Evolutionary conservation across 2,888 invertebrate species (phyloP), one percentile per base, ranked within the genome.

Genomic region (Melitaea athalia): DNA sequence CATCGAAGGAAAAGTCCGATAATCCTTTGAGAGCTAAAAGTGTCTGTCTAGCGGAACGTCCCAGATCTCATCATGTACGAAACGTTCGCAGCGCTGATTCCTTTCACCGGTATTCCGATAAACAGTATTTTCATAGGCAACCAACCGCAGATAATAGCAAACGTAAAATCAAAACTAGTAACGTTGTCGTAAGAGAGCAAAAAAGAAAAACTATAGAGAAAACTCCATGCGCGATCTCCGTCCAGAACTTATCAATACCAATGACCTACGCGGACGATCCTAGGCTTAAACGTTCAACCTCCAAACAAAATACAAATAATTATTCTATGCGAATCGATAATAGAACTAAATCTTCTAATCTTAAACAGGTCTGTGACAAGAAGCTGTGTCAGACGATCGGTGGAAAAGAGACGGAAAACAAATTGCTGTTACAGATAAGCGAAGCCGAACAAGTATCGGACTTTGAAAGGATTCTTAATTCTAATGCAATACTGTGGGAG

Each of bases 391-490:
- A 89, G 74, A 81, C 82, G 71, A 77, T 80, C 74, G 77, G 87
- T 78, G 88, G 86, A 81, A 91, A 84, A 83, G 92, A 88, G 86
- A 93, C 92, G 78, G 88, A 92, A 83, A 93, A 93, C 85, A 89
- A 87, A 80, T 82, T 93, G 83, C 82, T 94, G 83, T 84, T 89
- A 82, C 91, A 93, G 85, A 94, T 94, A 85, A 91, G 93, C 75
- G 94, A 94, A 93, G 93, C 94, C 93, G 87, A 93, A 76, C 89
- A 93, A 93, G 92, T 94, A 84, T 87, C 88, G 47, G 93, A 94
- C 89, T 94, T 94, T 91, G 93, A 94, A 89, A 93, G 94, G 94
- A 94, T 94, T 94, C 94, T 94, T 84, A 90, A 89, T 86, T 90
- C 91, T 91, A 92, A 92, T 91, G 91, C 93, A 85, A 90, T 92